Evolutionary conservation across 2,888 invertebrate species (phyloP).

Genomic region (Celastrina argiolus): DNA sequence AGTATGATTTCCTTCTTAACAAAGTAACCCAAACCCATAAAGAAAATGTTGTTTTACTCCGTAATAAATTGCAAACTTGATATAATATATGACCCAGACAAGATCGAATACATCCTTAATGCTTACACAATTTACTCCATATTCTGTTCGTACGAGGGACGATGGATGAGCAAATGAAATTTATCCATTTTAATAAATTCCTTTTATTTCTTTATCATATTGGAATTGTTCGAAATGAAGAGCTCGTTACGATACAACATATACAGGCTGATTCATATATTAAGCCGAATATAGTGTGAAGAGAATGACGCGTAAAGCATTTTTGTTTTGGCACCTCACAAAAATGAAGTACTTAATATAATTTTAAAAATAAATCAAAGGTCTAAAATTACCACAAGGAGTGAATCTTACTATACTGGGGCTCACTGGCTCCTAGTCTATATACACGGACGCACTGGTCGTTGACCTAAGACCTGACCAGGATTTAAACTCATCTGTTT

Average conservation of each 20-base stretch:
- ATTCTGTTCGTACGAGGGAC: background rate
- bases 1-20: background rate
- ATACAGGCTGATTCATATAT: no score
- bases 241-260: background rate
- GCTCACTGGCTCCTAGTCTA: no score
- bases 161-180: constrained; percentile 9
- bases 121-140: background rate
- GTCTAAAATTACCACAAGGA: no score
- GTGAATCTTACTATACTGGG: no score
- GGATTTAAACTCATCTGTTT: no score
- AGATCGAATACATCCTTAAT: constrained; percentile 1
- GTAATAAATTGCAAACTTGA: constrained; percentile 3
- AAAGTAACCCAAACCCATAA: background rate
- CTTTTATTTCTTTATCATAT: background rate
- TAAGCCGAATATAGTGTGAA: no score
- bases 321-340: no score
- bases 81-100: constrained; percentile 5
- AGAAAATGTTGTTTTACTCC: background rate
- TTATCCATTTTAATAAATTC: background rate
- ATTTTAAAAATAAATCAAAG: no score
- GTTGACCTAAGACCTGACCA: no score
- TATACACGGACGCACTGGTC: no score
- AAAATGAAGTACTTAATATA: no score
- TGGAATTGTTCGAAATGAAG: background rate
- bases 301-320: no score